These are phyloP conservation scores for Meteorus cinctellus DNA, from an alignment of 2,888 invertebrate genomes.

Conservation along the genomic window DNA sequence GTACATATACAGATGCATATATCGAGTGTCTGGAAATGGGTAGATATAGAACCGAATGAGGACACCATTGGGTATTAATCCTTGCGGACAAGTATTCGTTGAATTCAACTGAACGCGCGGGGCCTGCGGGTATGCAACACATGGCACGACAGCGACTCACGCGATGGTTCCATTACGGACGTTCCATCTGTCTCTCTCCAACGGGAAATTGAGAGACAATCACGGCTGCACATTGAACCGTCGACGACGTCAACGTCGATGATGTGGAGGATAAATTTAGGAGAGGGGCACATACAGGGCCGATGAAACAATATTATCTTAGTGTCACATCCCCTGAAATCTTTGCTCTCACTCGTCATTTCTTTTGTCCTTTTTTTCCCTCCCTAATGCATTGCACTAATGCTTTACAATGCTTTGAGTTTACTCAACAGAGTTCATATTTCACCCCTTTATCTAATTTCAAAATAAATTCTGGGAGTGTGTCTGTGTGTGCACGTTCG, in stretches of 20 bases:
- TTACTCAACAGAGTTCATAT: slow-evolving; percentile 50
- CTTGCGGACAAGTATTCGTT: slow-evolving; percentile 21
- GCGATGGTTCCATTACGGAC: slow-evolving; percentile 54
- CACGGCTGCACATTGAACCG: slow-evolving; percentile 21
- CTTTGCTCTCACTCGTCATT: background rate
- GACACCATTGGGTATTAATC: slow-evolving; percentile 16
- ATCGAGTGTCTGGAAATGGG: slow-evolving; percentile 4
- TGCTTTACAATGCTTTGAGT: slow-evolving; percentile 8
- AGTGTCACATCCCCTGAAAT: slow-evolving; percentile 47
- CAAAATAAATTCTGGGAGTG: slow-evolving; percentile 13
- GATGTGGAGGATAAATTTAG: slow-evolving; percentile 3
- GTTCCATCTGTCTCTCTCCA: slow-evolving; percentile 52
- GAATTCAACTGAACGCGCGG: slow-evolving; percentile 16
- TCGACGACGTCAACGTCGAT: background rate
- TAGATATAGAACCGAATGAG: background rate
- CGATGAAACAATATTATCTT: slow-evolving; percentile 38
- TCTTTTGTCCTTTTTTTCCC: background rate
- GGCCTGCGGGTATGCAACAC: slow-evolving; percentile 40
- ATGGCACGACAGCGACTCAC: slow-evolving; percentile 43
- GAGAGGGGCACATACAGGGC: slow-evolving; percentile 4
- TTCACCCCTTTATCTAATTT: slow-evolving; percentile 43
- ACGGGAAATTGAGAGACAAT: slow-evolving; percentile 35
- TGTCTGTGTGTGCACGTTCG: background rate
- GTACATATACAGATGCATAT: background rate
- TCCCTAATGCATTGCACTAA: slow-evolving; percentile 3